phyloP scores from a whole-genome alignment of 2,113 vertebrate genomes.

The Monopterus albus region DNA sequence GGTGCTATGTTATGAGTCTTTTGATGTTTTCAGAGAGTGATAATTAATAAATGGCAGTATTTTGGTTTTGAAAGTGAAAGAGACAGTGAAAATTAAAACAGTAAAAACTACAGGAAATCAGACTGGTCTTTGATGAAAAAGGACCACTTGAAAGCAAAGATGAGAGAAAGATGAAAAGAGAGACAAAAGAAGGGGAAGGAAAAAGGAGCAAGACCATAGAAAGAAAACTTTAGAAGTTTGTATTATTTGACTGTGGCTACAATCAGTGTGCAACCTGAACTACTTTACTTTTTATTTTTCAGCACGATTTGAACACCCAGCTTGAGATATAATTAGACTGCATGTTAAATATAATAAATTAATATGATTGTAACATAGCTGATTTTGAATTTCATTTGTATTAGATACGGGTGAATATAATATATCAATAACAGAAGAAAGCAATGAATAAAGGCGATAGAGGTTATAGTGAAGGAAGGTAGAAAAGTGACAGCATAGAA shows the following conservation, averaged over 20 bases:
- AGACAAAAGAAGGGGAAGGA: neutral
- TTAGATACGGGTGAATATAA: too few relatives aligned
- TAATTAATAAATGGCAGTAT: conserved; percentile 14
- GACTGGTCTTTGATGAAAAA: neutral
- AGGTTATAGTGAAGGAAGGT: too few relatives aligned
- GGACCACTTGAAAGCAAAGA: neutral
- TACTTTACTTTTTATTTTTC: too few relatives aligned
- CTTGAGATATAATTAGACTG: neutral
- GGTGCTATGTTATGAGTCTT: neutral
- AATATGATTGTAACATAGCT: neutral
- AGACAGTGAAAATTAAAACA: conserved; percentile 9
- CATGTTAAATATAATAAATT: neutral
- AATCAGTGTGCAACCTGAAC: too few relatives aligned
- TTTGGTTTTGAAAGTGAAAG: too few relatives aligned
- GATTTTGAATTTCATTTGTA: neutral
- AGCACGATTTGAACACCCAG: neutral
- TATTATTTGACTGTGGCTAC: too few relatives aligned
- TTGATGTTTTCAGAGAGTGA: conserved; percentile 4
- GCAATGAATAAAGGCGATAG: too few relatives aligned
- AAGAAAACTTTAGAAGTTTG: neutral
- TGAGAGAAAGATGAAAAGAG: neutral
- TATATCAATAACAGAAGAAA: too few relatives aligned
- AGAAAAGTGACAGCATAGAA: neutral
- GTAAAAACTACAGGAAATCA: neutral
- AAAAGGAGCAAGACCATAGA: neutral